phyloP scores from a whole-genome alignment of 2,888 invertebrate genomes.

The Metopia argyrocephala region DNA sequence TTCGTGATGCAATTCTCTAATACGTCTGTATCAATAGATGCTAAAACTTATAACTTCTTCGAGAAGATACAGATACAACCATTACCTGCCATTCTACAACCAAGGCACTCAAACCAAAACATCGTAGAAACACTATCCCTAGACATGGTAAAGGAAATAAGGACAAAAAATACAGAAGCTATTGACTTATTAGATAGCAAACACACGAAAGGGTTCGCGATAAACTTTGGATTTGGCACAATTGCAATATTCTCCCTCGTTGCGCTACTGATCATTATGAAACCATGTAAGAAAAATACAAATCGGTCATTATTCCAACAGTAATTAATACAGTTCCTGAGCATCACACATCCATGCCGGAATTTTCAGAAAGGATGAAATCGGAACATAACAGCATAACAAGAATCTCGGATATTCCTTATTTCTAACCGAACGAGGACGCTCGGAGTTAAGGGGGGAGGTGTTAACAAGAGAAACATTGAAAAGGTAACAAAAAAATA shows the following conservation, averaged over 20 bases:
- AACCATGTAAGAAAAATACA: slow-evolving; percentile 3
- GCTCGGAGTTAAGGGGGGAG: slow-evolving; percentile 20
- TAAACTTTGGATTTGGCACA: slow-evolving; percentile 8
- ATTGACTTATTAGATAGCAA: slow-evolving; percentile 6
- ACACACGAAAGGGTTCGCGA: background rate
- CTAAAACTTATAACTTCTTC: background rate
- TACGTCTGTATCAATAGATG: background rate
- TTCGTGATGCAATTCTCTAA: slow-evolving; percentile 10
- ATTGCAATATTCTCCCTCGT: slow-evolving; percentile 3
- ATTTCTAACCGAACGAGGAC: slow-evolving; percentile 31
- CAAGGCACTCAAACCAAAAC: background rate
- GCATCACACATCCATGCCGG: slow-evolving; percentile 31
- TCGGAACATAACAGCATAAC: background rate
- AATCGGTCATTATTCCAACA: slow-evolving; percentile 10
- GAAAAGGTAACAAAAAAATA: no score
- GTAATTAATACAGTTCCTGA: background rate
- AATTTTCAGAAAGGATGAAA: slow-evolving; percentile 8
- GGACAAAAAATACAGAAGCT: slow-evolving; percentile 23
- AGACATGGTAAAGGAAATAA: slow-evolving; percentile 26
- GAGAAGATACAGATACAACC: slow-evolving; percentile 1
- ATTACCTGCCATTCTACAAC: slow-evolving; percentile 25
- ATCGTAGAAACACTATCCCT: slow-evolving; percentile 25
- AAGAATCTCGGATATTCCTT: slow-evolving; percentile 9
- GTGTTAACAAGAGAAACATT: slow-evolving; percentile 1
- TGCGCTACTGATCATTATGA: background rate